phyloP scores from a whole-genome alignment of 2,797 vertebrate genomes.

The Eospalax fontanierii region DNA sequence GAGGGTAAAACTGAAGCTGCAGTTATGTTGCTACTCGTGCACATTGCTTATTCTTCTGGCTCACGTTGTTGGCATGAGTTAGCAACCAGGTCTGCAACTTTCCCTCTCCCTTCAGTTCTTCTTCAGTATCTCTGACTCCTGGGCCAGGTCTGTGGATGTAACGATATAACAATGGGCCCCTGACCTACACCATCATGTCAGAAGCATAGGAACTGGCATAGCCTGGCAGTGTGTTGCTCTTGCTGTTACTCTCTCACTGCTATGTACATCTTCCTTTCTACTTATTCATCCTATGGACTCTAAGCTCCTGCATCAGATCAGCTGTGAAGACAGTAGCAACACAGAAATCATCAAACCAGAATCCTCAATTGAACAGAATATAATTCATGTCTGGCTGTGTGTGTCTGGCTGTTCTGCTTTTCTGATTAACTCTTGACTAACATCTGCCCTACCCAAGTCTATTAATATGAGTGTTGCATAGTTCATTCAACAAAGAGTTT shows the following conservation, averaged over 20 bases:
- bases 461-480: neutral
- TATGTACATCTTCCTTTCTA: neutral
- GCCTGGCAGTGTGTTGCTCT: neutral
- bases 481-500: neutral
- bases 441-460: neutral
- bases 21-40: neutral
- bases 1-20: neutral
- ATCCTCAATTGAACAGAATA: neutral
- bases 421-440: neutral
- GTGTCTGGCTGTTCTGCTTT: neutral
- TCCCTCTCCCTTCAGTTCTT: neutral
- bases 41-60: neutral
- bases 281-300: neutral
- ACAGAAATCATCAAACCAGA: neutral
- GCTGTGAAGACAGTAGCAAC: neutral
- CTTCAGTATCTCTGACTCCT: neutral
- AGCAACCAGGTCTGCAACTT: neutral
- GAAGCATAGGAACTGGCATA: neutral
- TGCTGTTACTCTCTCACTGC: neutral
- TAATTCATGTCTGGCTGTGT: neutral
- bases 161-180: neutral
- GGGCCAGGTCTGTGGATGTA: neutral
- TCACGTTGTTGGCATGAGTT: neutral
- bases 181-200: neutral
- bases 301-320: neutral